These are phyloP conservation scores for Darevskia nairensis DNA, from an alignment of 2,797 vertebrate genomes.

Conservation along the genomic window DNA sequence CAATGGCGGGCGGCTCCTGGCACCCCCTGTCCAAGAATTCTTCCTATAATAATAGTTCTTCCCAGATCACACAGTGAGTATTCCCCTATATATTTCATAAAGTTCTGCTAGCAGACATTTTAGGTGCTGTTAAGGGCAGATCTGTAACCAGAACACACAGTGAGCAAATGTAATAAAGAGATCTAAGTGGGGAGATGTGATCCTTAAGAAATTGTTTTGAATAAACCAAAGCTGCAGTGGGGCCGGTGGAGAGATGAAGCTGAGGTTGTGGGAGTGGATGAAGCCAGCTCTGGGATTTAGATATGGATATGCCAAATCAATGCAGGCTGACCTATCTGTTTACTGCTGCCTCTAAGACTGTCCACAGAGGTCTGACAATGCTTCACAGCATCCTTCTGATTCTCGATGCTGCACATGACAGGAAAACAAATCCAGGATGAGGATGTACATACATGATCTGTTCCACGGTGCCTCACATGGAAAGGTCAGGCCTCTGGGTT, in stretches of 20 bases:
- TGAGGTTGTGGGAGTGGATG: neutral
- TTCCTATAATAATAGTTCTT: neutral
- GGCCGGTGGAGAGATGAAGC: neutral
- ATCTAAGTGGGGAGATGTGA: neutral
- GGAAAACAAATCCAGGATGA: slow-evolving; percentile 10
- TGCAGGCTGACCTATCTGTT: neutral
- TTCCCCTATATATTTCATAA: neutral
- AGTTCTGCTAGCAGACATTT: neutral
- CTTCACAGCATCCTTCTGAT: neutral
- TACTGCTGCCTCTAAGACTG: neutral
- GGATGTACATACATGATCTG: slow-evolving; percentile 12
- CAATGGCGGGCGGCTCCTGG: too few relatives aligned
- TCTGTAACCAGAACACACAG: neutral
- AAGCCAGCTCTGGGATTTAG: neutral
- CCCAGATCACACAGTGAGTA: neutral
- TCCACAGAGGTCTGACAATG: neutral
- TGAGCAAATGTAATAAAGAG: neutral
- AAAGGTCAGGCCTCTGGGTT: slow-evolving; percentile 9
- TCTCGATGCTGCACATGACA: neutral
- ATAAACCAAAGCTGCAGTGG: neutral
- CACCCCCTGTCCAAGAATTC: neutral
- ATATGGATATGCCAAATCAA: neutral
- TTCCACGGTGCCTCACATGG: neutral
- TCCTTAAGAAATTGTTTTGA: neutral
- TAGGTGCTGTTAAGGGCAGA: neutral